Conservation (phyloP, 2,113 vertebrate species). For the Neogobius melanostomus region DNA sequence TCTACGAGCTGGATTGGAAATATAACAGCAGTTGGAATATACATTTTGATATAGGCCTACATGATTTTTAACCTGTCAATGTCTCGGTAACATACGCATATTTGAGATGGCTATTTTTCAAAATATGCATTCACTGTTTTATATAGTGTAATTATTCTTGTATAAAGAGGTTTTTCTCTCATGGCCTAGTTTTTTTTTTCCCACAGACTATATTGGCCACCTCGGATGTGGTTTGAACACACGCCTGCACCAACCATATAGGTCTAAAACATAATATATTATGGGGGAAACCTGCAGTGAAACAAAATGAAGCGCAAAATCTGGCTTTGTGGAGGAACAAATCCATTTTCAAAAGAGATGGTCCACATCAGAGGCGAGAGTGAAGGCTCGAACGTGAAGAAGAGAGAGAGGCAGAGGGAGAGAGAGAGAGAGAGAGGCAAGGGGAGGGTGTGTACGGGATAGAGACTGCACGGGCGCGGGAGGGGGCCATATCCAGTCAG, state of each 20-base stretch:
- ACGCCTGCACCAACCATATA: neutral
- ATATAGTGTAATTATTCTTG: no score
- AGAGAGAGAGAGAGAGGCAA: neutral
- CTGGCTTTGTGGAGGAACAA: constrained; percentile 25
- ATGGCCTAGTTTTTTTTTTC: no score
- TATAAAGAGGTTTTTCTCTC: no score
- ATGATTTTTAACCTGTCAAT: no score
- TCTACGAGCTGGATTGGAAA: no score
- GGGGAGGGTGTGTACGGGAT: constrained; percentile 44
- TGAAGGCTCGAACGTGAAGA: constrained; percentile 36
- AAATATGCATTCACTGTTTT: no score
- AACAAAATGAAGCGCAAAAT: neutral
- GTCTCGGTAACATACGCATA: no score
- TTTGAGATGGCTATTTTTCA: no score
- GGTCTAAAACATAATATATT: neutral
- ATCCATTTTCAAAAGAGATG: constrained; percentile 77
- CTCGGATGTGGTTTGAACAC: no score
- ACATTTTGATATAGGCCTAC: no score
- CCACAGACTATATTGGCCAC: no score
- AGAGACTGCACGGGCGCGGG: constrained; percentile 32
- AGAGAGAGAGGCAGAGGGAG: constrained; percentile 18
- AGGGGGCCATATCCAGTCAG: constrained; percentile 50
- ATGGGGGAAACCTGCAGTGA: neutral
- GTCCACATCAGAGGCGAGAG: constrained; percentile 74
- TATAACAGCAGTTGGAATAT: no score